A percentile compares a stretch with the other conserved stretches of the same genome.
Evolutionary conservation across 2,113 vertebrate genomes (phyloP).

Genomic region (Beaufortia kweichowensis): DNA sequence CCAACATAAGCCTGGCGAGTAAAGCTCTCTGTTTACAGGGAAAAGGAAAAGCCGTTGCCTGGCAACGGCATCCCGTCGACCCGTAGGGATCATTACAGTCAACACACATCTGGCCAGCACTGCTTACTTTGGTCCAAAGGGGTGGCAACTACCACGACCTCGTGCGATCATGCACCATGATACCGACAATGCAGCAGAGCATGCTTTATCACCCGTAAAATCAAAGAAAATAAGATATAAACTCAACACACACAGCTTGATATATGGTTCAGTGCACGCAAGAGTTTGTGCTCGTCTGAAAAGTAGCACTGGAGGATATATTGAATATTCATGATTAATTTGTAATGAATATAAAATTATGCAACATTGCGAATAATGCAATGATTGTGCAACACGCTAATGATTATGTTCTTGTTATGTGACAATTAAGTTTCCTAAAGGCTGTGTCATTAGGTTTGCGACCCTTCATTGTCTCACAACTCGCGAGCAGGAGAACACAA

Average conservation of each 20-base stretch:
- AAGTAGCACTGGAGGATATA: too few relatives aligned
- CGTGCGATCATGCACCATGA: conserved; percentile 34
- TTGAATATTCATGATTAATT: too few relatives aligned
- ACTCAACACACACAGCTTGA: conserved; percentile 18
- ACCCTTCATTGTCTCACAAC: too few relatives aligned
- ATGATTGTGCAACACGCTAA: too few relatives aligned
- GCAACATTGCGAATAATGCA: too few relatives aligned
- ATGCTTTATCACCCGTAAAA: conserved; percentile 1
- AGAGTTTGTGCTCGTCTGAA: background rate
- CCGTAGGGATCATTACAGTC: conserved; percentile 71
- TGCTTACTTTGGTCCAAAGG: conserved; percentile 48
- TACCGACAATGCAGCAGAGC: conserved; percentile 17
- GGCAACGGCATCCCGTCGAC: conserved; percentile 69
- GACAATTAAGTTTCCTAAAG: too few relatives aligned
- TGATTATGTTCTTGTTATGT: too few relatives aligned
- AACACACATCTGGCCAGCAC: conserved; percentile 68
- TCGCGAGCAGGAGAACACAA: too few relatives aligned
- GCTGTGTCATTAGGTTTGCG: too few relatives aligned
- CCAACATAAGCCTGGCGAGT: conserved; percentile 62
- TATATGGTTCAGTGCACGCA: background rate
- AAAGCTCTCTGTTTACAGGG: conserved; percentile 68
- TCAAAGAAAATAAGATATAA: conserved; percentile 14
- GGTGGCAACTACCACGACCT: conserved; percentile 23
- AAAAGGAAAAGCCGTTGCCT: conserved; percentile 70
- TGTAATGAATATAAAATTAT: too few relatives aligned